phyloP scores from a whole-genome alignment of 2,797 vertebrate species.

The Miichthys miiuy region DNA sequence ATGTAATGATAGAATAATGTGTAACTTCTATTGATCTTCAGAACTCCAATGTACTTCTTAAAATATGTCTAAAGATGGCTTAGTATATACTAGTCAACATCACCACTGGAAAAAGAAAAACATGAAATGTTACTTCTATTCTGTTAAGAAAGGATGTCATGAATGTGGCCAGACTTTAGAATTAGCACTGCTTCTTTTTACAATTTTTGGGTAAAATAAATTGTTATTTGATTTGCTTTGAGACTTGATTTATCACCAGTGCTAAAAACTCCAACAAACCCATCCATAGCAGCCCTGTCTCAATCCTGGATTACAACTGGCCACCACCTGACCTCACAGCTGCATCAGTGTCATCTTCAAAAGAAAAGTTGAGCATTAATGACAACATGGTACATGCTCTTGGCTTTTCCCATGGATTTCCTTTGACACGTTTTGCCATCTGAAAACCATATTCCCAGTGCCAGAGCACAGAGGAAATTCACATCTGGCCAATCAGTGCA shows the following conservation, averaged over 20 bases:
- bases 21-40: background rate
- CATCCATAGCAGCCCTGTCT: conserved; percentile 25
- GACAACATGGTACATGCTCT: conserved; percentile 46
- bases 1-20: background rate
- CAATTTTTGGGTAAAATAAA: conserved; percentile 11
- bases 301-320: conserved; percentile 41
- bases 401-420: conserved; percentile 66
- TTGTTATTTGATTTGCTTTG: conserved; percentile 14
- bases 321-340: conserved; percentile 58
- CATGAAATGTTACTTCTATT: conserved; percentile 5
- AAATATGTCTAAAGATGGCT: background rate
- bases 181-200: background rate
- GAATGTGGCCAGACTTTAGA: conserved; percentile 8
- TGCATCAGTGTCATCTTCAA: conserved; percentile 66
- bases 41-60: too few relatives aligned
- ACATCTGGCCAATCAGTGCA: conserved; percentile 77
- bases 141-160: background rate
- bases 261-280: conserved; percentile 42
- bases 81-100: background rate
- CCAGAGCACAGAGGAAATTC: conserved; percentile 50
- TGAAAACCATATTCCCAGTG: conserved; percentile 76
- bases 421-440: conserved; percentile 71
- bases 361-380: conserved; percentile 56
- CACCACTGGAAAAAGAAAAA: background rate
- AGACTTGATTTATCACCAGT: conserved; percentile 48